A percentile compares a stretch with the other conserved stretches of the same genome.
These are phyloP conservation scores for Erythrolamprus reginae DNA, from an alignment of 2,113 vertebrate species.

Conservation along the genomic window DNA sequence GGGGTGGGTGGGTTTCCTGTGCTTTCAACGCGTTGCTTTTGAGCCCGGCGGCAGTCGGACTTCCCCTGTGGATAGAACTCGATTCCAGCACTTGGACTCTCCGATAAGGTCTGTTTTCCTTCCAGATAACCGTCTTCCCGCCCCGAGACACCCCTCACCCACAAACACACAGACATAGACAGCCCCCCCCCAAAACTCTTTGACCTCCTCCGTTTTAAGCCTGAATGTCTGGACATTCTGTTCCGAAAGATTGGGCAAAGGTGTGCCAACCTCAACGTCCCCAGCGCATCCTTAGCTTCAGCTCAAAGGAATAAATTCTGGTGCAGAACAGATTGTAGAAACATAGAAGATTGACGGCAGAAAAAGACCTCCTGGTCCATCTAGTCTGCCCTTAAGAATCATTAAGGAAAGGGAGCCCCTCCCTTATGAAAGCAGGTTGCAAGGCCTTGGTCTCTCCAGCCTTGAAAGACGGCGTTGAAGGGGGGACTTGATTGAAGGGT, in stretches of 20 bases:
- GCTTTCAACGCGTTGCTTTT: background rate
- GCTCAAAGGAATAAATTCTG: background rate
- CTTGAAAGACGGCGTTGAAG: no score
- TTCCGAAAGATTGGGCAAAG: background rate
- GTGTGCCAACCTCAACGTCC: background rate
- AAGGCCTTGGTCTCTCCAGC: no score
- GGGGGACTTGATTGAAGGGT: no score
- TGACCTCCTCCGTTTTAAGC: background rate
- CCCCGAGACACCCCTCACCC: background rate
- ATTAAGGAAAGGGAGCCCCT: no score
- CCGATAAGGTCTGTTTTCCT: background rate
- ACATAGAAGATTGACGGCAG: no score
- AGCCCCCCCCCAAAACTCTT: background rate
- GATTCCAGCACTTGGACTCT: background rate
- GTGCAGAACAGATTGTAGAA: no score
- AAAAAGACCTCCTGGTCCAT: no score
- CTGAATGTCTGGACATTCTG: no score
- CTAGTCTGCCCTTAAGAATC: no score
- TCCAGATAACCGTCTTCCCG: background rate
- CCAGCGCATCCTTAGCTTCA: background rate
- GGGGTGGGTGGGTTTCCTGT: background rate
- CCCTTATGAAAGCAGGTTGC: no score
- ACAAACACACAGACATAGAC: background rate
- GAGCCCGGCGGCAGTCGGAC: rapidly evolving
- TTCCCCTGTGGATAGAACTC: background rate